Base-by-base conservation (phyloP, 2,113 vertebrate genomes). In the Cryptomyrus ogoouensis region DNA sequence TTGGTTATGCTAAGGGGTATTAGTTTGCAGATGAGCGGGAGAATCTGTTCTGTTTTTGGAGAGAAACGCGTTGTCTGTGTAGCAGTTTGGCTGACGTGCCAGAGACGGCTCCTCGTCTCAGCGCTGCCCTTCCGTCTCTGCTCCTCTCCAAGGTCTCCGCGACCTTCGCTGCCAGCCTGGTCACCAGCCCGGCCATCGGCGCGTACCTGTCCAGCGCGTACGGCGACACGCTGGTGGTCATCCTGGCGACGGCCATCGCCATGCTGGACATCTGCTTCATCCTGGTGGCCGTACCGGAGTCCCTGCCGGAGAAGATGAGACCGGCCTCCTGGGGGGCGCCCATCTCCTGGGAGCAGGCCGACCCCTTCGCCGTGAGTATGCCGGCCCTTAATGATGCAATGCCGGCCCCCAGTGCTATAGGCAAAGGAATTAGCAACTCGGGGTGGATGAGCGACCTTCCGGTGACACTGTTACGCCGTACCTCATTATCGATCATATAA, bases 181-280 rank as follows among this genome's bases (percentile, higher is more conserved):
- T 98, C 90, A 98, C 97, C 7, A 98, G 97, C 91, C 97, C 97
- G 0, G 97, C 97, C 15, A 98, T 98, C 0, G 97, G 97, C 0
- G 97, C 97, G 0, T 98, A 98, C 94, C 93, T 98, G 3, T 97
- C 97, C n/a, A 95, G 93, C 39, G 94, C 95, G 31, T 98, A 98
- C 0, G 95, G 97, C 0, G 97, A 98, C 88, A 98, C 97, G 0
- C 83, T 98, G 89, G 97, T 98, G 93, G 97, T 98, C 46, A 96
- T 97, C 88, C 92, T 98, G 62, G 97, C 97, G 21, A 97, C 97
- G 0, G 96, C 95, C n/a, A 97, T 98, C 1, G 97, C 97, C 31
- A 91, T 98, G 89, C 95, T 98, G 86, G 97, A 98, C 90, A 98
- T 98, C 91, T 97, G 96, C 91, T 98, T 98, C 95, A 98, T 98